Evolutionary conservation across 2,113 vertebrate species (phyloP), one percentile per base, ranked within the genome.

Genomic region (Zosterops lateralis): DNA sequence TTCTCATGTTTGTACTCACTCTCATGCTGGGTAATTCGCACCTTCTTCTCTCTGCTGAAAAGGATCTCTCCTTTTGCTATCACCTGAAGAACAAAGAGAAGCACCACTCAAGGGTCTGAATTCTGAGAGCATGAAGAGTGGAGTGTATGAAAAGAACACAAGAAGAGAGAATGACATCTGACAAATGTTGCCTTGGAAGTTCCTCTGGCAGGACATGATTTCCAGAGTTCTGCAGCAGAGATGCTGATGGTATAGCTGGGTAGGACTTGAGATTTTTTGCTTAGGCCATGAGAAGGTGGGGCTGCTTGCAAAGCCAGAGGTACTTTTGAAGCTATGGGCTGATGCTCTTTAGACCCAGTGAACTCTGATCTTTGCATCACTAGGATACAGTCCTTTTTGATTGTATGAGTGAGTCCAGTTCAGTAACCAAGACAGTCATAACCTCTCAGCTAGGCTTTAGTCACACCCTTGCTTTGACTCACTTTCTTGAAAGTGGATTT

Each of bases 41-140:
- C 83, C 38, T 72, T 45, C 45, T 96, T 95, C 90, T 93, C 15
- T 77, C 94, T 94, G 83, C 64, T 95, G 70, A 9, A 92, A 84
- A 95, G 80, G 73, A 97, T 96, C 80, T 72, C 95, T 75, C 93
- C 96, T 85, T 84, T 95, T 53, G 83, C 54, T 94, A 94, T 75
- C 32, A 94, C 72, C 87, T 94, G 77, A 71, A 73, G 22, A 88
- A 32, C 54, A 93, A 92, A 93, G 14, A 94, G 31, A 92, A 78
- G 42, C 3, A 1, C 14, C 26, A 47, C 29, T 91, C 24, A 85
- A 60, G 21, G n/a, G 14, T 14, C n/a, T 36, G 60, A 85, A 47
- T 70, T 70, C 67, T 9, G 18, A 61, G 17, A 47, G 31, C 7
- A 10, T 11, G 26, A 91, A 8, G 17, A 83, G 7, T 60, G 31